A percentile compares a stretch with the other conserved stretches of the same genome.
Conservation (phyloP, 2,113 vertebrate genomes). For the Muscicapa adusta region DNA sequence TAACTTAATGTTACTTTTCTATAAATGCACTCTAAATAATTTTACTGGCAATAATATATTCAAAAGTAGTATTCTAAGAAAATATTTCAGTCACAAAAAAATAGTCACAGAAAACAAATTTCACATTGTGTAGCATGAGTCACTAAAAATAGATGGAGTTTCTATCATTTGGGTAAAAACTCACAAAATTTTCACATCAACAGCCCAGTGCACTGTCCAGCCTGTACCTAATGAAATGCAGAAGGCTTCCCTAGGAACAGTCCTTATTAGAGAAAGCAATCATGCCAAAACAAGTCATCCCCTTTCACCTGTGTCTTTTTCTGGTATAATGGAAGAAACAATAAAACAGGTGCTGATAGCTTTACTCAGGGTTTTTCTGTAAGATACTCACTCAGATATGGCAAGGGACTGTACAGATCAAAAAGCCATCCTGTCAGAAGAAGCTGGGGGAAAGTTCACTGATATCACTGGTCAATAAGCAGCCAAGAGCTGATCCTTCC, state of each 20-base stretch:
- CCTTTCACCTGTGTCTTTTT: neutral
- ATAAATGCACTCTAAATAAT: neutral
- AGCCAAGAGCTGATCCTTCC: neutral
- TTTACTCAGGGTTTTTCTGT: neutral
- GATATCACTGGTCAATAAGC: neutral
- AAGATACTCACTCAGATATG: neutral
- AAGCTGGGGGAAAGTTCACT: neutral
- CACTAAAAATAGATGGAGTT: neutral
- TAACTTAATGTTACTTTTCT: neutral
- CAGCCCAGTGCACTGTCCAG: neutral
- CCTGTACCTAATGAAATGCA: neutral
- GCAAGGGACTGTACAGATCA: neutral
- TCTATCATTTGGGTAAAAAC: neutral
- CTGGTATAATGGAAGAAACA: neutral
- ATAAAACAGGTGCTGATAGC: neutral
- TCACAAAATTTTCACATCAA: neutral
- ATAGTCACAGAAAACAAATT: neutral
- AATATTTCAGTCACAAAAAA: neutral
- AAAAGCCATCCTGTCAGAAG: neutral
- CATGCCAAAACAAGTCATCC: neutral
- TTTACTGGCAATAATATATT: neutral
- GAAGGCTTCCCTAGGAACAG: neutral
- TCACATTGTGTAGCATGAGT: rapidly evolving
- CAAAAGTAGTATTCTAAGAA: neutral
- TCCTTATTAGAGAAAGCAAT: neutral